Evolutionary conservation across 2,797 vertebrate genomes (phyloP), one percentile per base, ranked within the genome.

Genomic region (Acanthurus leucopareius): DNA sequence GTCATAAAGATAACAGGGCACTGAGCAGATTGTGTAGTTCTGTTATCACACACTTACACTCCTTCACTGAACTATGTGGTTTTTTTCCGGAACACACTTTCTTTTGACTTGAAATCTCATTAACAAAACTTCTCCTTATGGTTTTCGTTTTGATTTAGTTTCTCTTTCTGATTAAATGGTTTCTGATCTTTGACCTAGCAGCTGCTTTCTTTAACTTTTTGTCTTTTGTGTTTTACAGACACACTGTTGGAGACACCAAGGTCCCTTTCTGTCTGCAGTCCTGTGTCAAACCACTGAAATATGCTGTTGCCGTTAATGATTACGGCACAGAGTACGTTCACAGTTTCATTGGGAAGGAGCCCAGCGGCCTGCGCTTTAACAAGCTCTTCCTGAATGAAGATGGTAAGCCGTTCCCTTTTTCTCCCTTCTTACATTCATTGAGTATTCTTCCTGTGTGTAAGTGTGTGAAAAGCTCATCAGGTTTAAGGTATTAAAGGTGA

Each of bases 251-350:
- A 0, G 98, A 99, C 94, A 99, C 98, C 90, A 99, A 99, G 94
- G 97, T 99, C 49, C 98, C 98, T 0, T 99, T 99, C 94, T 99
- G 98, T 81, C 96, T 99, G 66, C 98, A 99, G 93, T 99, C 98
- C 1, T 99, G 98, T 1, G 97, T 99, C 17, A 99, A 99, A 89
- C 98, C 98, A 42, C 93, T 99, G 91, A 99, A 99, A 81, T 99
- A 99, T 0, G 97, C 98, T 59, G 95, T 99, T 84, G 96, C 98
- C 32, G 97, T 99, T 22, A 97, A 99, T 71, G 97, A 99, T 76
- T 97, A 99, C 76, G 97, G 98, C 91, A 99, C 97, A 0, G 98
- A 99, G 61, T 99, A 98, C 0, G 98, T 99, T 28, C 98, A 99
- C 94, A 96, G 97, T 92, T 99, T 99, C 40, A 98, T 99, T 59